Base-by-base conservation (phyloP, 2,113 vertebrate genomes). In the Callipepla squamata region DNA sequence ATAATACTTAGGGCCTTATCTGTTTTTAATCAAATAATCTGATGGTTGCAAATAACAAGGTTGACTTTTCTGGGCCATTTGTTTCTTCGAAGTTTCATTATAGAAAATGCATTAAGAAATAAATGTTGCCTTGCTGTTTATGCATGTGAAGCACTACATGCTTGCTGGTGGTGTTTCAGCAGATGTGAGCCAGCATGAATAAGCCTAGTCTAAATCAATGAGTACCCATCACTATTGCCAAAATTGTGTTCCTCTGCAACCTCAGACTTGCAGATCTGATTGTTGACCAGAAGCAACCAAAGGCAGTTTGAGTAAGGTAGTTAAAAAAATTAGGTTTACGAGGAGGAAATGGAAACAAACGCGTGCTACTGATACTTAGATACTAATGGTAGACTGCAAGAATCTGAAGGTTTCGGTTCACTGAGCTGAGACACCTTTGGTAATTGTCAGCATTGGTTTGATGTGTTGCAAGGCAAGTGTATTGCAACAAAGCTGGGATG, bases 161-260 rank as follows among this genome's bases (percentile, higher is more conserved):
- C 62, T 91, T 25, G 2, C 59, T 66, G 26, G 13, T 59, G 57
- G 19, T 66, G 55, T 15, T 94, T 83, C 34, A 67, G 65, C 32
- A 32, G 83, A n/a, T 0, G 0, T 10, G 25, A 50, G 40, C 2
- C 42, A 63, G 63, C 1, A 0, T 9, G 6, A 67, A 48, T 66
- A 38, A 2, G 2, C 25, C 15, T 40, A 40, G 50, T 44, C 26
- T 36, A 10, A 77, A 55, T 40, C 28, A 26, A 53, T 68, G 25
- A 48, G 48, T 59, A 65, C 30, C 22, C 12, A 1, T 83, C 7
- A 3, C 68, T 22, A 61, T 76, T 83, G 55, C 32, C 55, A 19
- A 0, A 44, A 7, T 14, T 70, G 9, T 28, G 11, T 70, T 70
- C 34, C 34, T 69, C 23, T 34, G 4, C 55, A 78, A 32, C 10